These are phyloP conservation scores for Drosophila obscura DNA, from an alignment of 1,140 invertebrate species.

Conservation along the genomic window DNA sequence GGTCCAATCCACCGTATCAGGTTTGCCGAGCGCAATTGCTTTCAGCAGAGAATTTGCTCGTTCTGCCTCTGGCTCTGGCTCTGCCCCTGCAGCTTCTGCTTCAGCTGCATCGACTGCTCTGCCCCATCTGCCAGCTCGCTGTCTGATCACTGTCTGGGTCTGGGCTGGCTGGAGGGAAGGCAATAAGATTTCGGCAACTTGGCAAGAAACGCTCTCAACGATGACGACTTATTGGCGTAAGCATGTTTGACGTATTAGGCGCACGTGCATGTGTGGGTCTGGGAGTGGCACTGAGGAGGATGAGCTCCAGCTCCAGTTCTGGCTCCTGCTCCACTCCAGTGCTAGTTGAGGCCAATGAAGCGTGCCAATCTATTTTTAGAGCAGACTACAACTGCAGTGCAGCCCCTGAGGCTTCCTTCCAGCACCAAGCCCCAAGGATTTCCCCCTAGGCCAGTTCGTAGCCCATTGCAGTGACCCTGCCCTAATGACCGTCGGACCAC, in stretches of 20 bases:
- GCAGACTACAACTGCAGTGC: slow-evolving; percentile 22
- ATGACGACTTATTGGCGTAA: slow-evolving; percentile 81
- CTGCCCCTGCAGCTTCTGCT: not conserved
- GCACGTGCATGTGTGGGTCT: slow-evolving; percentile 44
- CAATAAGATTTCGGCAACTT: slow-evolving; percentile 69
- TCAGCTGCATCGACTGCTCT: not conserved
- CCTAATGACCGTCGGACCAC: slow-evolving; percentile 61
- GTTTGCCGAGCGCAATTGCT: slow-evolving; percentile 36
- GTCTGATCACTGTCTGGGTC: slow-evolving; percentile 15
- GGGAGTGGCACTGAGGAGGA: not conserved
- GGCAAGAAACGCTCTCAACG: slow-evolving; percentile 37
- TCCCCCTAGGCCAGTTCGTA: slow-evolving; percentile 12
- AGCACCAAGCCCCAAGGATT: slow-evolving; percentile 27
- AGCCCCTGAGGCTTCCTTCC: not conserved
- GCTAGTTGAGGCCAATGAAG: slow-evolving; percentile 46
- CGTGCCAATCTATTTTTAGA: slow-evolving; percentile 68
- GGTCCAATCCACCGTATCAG: slow-evolving; percentile 46
- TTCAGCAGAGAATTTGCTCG: slow-evolving; percentile 29
- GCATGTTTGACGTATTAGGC: slow-evolving; percentile 77
- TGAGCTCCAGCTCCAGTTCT: not conserved
- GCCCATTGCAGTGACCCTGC: slow-evolving; percentile 61
- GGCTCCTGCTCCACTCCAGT: slow-evolving; percentile 7
- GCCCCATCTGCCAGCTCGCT: not conserved
- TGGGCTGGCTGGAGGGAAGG: slow-evolving; percentile 49
- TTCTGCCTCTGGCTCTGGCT: not conserved